Conservation (phyloP, 2,888 invertebrate species). For the Cephalotes varians region DNA sequence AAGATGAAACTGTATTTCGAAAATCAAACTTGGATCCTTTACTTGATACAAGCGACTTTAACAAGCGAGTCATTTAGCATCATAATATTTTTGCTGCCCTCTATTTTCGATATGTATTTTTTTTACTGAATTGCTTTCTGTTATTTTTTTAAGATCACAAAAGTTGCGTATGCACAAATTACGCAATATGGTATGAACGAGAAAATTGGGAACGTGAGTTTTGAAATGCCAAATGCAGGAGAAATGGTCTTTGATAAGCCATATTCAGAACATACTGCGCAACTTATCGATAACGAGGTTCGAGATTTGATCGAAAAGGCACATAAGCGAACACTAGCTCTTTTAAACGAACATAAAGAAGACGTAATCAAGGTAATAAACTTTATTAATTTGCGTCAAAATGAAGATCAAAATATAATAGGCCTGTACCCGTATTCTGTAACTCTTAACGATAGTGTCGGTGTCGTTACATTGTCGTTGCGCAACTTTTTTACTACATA, state of each 20-base stretch:
- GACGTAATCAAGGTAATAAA: conserved; percentile 92
- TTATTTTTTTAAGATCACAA: conserved; percentile 88
- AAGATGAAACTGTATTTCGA: background rate
- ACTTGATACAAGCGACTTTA: background rate
- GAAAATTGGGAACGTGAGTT: conserved; percentile 98
- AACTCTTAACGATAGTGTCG: too few relatives aligned
- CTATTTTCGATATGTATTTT: background rate
- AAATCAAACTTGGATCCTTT: background rate
- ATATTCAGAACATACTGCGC: conserved; percentile 98
- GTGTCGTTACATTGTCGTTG: too few relatives aligned
- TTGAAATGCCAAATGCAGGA: conserved; percentile 97
- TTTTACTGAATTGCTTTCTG: background rate
- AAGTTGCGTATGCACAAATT: conserved; percentile 99
- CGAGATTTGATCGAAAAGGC: conserved; percentile 92
- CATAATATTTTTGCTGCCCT: background rate
- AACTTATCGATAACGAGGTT: conserved; percentile 97
- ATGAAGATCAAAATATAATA: background rate
- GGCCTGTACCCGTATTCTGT: too few relatives aligned
- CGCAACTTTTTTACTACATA: too few relatives aligned
- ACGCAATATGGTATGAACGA: conserved; percentile 99
- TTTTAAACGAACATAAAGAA: conserved; percentile 93
- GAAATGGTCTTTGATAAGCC: conserved; percentile 98
- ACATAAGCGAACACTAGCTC: conserved; percentile 92
- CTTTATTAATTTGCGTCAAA: background rate
- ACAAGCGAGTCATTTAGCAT: background rate